A percentile compares a stretch with the other conserved stretches of the same genome.
These are phyloP conservation scores for Petrocephalus sullivani DNA, from an alignment of 2,797 vertebrate species.

Conservation along the genomic window DNA sequence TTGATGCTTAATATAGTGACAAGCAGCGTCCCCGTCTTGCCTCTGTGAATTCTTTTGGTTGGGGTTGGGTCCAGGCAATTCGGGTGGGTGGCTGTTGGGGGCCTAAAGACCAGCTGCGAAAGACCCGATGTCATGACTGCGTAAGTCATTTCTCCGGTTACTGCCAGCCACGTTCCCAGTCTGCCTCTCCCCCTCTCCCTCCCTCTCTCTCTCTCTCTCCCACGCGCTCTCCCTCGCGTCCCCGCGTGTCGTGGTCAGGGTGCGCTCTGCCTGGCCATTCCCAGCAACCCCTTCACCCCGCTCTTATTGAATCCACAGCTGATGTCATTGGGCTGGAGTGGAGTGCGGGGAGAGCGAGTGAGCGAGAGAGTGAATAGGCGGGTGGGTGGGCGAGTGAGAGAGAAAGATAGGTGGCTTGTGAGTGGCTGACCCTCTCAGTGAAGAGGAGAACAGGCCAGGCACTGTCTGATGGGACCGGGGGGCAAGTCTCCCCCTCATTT, in stretches of 20 bases:
- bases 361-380: constrained; percentile 42
- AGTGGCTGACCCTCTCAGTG: constrained; percentile 21
- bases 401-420: constrained; percentile 19
- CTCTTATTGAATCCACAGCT: background rate
- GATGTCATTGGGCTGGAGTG: constrained; percentile 19
- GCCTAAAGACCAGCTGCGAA: constrained; percentile 19
- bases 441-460: constrained; percentile 46
- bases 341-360: constrained; percentile 25
- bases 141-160: constrained; percentile 24
- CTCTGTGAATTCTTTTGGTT: background rate
- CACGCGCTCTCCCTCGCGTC: background rate
- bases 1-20: background rate
- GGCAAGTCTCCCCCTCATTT: constrained; percentile 21
- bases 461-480: constrained; percentile 46
- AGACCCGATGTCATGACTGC: background rate
- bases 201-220: background rate
- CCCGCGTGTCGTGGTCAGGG: background rate
- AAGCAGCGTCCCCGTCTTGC: background rate
- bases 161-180: constrained; percentile 1
- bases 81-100: background rate
- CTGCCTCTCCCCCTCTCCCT: background rate
- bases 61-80: background rate
- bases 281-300: background rate
- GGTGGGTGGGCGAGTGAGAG: background rate
- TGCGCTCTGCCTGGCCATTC: background rate